Base-by-base conservation (phyloP, 2,113 vertebrate genomes). In the Marmota flaviventris region DNA sequence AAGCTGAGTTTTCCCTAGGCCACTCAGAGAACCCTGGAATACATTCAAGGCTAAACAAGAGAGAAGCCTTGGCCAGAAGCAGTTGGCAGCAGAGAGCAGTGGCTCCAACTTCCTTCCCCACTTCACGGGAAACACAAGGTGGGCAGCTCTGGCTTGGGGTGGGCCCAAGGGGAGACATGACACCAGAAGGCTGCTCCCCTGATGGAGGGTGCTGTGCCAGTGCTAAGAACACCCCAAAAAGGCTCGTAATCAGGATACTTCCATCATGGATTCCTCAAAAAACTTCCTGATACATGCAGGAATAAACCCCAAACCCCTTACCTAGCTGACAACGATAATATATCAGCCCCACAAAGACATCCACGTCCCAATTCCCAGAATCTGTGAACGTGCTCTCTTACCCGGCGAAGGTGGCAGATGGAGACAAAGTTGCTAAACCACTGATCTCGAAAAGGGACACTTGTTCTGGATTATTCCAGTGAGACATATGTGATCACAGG, bases 91-190 rank as follows among this genome's bases (percentile, higher is more conserved):
- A n/a, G 72, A 53, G 8, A 27, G 27, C 51, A 11, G 63, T 5
- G 0, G 0, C 7, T 82, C 65, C 0, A 4, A 25, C 18, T 25
- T 7, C 24, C 37, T 70, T 32, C 22, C 2, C 39, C 8, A 37
- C 32, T 0, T 37, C 16, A 4, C 5, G 37, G 56, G 18, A 39
- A 13, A 13, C 22, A 76, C 45, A 45, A 7, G 8, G 22, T 32
- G 5, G 39, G 65, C n/a, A 70, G 37, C 51, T 17, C 11, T 20
- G 29, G 37, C 37, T 37, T 37, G 37, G 37, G 24, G 24, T 22
- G 32, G 16, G 8, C 3, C 48, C 32, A 3, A 9, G 61, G 45
- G 20, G n/a, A 39, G 34, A 6, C 5, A 25, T 53, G 72, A 25
- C n/a, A 14, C 34, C 27, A 39, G 29, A 5, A 34, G 22, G 51